phyloP scores from a whole-genome alignment of 2,797 vertebrate species.

The Coreius guichenoti region DNA sequence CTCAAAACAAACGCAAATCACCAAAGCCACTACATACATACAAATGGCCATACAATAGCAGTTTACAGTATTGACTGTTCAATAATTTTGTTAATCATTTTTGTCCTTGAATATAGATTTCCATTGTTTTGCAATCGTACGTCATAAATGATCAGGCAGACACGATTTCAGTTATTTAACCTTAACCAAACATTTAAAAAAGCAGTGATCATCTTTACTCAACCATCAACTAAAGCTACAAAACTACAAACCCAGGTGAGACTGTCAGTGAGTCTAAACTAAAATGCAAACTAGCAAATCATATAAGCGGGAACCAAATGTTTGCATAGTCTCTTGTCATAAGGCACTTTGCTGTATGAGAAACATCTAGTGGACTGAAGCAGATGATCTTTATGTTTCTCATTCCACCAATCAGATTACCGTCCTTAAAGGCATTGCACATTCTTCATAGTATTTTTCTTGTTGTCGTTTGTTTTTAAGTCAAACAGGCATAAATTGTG shows the following conservation, averaged over 20 bases:
- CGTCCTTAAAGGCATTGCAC: conserved; percentile 60
- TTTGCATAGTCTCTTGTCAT: conserved; percentile 93
- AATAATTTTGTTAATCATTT: conserved; percentile 62
- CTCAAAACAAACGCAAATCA: conserved; percentile 79
- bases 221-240: conserved; percentile 68
- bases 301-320: conserved; percentile 77
- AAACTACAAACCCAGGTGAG: conserved; percentile 69
- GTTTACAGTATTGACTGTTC: conserved; percentile 65
- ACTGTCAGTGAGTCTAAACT: conserved; percentile 70
- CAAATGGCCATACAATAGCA: conserved; percentile 79
- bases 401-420: conserved; percentile 59
- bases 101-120: conserved; percentile 65
- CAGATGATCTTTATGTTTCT: conserved; percentile 40
- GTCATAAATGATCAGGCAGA: conserved; percentile 49
- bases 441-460: conserved; percentile 27
- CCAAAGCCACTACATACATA: conserved; percentile 85
- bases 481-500: conserved; percentile 47
- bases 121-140: conserved; percentile 45
- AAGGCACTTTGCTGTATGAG: conserved; percentile 90
- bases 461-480: conserved; percentile 9
- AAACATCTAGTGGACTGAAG: conserved; percentile 72
- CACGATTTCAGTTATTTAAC: conserved; percentile 38
- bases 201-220: conserved; percentile 31
- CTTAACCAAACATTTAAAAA: conserved; percentile 42
- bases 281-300: conserved; percentile 76